Evolutionary conservation across 2,888 invertebrate species (phyloP), one percentile per base, ranked within the genome.

Genomic region (Drosophila ochracea): DNA sequence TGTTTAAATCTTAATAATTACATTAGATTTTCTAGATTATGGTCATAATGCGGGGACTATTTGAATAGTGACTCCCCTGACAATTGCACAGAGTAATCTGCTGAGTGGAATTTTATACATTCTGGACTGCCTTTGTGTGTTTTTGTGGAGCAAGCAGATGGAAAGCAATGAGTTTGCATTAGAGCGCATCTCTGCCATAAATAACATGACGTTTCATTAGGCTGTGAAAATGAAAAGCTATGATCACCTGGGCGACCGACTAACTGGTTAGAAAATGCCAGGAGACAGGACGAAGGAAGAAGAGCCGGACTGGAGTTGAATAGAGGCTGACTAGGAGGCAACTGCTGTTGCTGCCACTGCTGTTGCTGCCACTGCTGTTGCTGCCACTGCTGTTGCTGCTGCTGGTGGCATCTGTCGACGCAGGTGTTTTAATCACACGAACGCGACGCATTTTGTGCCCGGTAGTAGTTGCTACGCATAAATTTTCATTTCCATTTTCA

Each of bases 401-500:
- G 64, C 75, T 59, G 59, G 33, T 76, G 66, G 81, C 82, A 74
- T 76, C 73, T 84, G 85, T 74, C 82, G 78, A 58, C 85, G 64
- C 82, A 82, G 82, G 84, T 82, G 82, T 84, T 82, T 84, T 82
- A 82, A 82, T 82, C 82, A 82, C 82, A 75, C 78, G 63, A 66
- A 81, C 74, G 78, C 82, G 84, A 19, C 73, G 69, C 80, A 82
- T 78, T 78, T 82, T 75, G 66, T 62, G 68, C 75, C 53, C 66
- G 62, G 77, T 41, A 66, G 60, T 66, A 69, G 73, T 64, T 73
- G 74, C 60, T 71, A 82, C 74, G 78, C 87, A 87, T 87, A 87
- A 87, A 87, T 91, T 91, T 91, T 87, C 88, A 87, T 91, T 91
- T 90, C 73, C 80, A 87, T 84, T 91, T 90, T 84, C 91, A 87